Evolutionary conservation across 2,113 vertebrate genomes (phyloP), one percentile per base, ranked within the genome.

Genomic region (Pygoscelis adeliae): DNA sequence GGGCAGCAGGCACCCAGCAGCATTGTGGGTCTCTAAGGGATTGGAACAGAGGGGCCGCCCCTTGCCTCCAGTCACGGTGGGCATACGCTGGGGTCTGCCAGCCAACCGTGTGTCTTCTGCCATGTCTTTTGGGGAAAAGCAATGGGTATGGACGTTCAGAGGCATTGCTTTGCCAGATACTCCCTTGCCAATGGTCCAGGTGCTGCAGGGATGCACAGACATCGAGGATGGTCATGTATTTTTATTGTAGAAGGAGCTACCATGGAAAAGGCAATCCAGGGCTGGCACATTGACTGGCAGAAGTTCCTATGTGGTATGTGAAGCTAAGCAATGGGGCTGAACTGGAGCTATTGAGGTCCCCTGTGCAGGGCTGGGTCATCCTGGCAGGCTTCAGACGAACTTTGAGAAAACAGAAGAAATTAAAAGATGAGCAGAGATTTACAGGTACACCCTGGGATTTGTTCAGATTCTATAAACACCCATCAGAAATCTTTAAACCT

Each of bases 251-350:
- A 82, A 66, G 29, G 19, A 79, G 15, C 21, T 49, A 6, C 25
- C 6, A 62, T 23, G 47, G n/a, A 63, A 80, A 80, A 89, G 27
- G 30, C 40, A 36, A 20, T 10, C n/a, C 32, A 30, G 20, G 47
- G 32, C 27, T 1, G 3, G 40, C 21, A 53, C 29, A 23, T 0
- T 82, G 52, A 15, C 25, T 50, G 49, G 34, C 40, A 83, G 34
- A 77, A 49, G 16, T 73, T 80, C 16, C 4, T 23, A 1, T 6
- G 3, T 20, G 21, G 15, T 42, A 27, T 1, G 0, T 13, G 34
- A 47, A 77, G 23, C 2, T n/a, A 67, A 65, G 40, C 20, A 86
- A 11, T 72, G 27, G 9, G 12, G 25, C 32, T 86, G 25, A n/a
- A 30, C 44, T 62, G 40, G 19, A 78, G 23, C 26, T 55, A 52